Conservation (phyloP, 2,797 vertebrate genomes). For the Galaxias olidus region DNA sequence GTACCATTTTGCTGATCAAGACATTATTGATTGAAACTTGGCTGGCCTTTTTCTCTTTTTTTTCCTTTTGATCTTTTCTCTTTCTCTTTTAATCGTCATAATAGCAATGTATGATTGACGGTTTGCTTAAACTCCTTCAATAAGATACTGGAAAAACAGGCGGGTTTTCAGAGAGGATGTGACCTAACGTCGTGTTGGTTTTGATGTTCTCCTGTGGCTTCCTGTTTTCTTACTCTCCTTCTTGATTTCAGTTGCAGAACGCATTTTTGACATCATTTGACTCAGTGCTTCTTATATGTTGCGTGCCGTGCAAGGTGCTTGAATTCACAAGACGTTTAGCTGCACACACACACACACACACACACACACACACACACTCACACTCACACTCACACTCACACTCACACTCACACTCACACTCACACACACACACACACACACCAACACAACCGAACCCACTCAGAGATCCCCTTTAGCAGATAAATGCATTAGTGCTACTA, state of each 20-base stretch:
- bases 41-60: not conserved
- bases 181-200: conserved; percentile 56
- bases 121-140: not conserved
- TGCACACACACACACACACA: not conserved
- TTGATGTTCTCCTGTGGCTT: conserved; percentile 50
- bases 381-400: not conserved
- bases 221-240: conserved; percentile 58
- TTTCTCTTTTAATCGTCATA: no score
- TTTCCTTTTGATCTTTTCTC: no score
- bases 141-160: conserved; percentile 23
- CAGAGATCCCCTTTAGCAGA: no score
- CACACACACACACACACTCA: not conserved
- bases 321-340: not conserved
- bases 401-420: not conserved
- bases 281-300: conserved; percentile 24
- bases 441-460: not conserved
- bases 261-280: conserved; percentile 8
- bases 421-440: conserved; percentile 1
- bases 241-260: not conserved
- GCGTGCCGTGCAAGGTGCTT: not conserved
- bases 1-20: no score
- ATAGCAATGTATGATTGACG: conserved; percentile 8
- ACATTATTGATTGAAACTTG: no score
- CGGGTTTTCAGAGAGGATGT: conserved; percentile 54
- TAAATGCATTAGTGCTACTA: no score